Evolutionary conservation across 2,797 vertebrate species (phyloP).

Genomic region (Etheostoma nigrum): DNA sequence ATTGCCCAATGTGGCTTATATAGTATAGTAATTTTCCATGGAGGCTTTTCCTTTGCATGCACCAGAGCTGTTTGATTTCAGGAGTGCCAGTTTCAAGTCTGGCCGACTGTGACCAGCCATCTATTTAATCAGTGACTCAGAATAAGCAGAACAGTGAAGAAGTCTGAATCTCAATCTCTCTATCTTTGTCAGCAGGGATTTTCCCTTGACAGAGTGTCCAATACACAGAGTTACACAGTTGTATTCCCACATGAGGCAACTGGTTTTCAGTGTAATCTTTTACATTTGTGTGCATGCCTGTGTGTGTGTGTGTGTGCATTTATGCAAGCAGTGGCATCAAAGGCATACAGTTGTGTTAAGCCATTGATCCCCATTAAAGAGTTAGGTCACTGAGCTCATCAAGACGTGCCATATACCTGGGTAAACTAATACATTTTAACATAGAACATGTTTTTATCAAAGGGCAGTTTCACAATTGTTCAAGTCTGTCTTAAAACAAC

Average conservation of each 20-base stretch:
- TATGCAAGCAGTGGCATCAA: constrained; percentile 60
- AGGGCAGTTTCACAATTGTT: neutral
- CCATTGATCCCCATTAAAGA: constrained; percentile 54
- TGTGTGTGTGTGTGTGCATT: constrained; percentile 18
- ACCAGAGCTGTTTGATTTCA: constrained; percentile 37
- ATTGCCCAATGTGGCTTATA: constrained; percentile 14
- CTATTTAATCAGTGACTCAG: constrained; percentile 54
- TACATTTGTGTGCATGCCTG: constrained; percentile 24
- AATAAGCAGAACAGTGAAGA: constrained; percentile 33
- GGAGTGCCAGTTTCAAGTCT: constrained; percentile 47
- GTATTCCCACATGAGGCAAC: constrained; percentile 47
- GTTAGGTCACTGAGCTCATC: constrained; percentile 38
- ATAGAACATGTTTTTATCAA: neutral
- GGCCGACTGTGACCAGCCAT: constrained; percentile 53
- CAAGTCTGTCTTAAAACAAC: neutral
- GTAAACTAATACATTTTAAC: constrained; percentile 26
- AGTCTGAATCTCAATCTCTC: constrained; percentile 54
- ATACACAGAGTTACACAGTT: constrained; percentile 41
- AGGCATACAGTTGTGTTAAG: constrained; percentile 36
- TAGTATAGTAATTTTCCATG: constrained; percentile 44
- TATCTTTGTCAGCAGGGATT: constrained; percentile 41
- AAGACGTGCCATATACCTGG: constrained; percentile 18
- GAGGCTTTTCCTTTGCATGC: constrained; percentile 52
- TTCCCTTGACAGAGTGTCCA: constrained; percentile 59
- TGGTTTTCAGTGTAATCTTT: constrained; percentile 43